A percentile compares a stretch with the other conserved stretches of the same genome.
Evolutionary conservation across 2,797 vertebrate species (phyloP).

Genomic region (Girardinus metallicus): DNA sequence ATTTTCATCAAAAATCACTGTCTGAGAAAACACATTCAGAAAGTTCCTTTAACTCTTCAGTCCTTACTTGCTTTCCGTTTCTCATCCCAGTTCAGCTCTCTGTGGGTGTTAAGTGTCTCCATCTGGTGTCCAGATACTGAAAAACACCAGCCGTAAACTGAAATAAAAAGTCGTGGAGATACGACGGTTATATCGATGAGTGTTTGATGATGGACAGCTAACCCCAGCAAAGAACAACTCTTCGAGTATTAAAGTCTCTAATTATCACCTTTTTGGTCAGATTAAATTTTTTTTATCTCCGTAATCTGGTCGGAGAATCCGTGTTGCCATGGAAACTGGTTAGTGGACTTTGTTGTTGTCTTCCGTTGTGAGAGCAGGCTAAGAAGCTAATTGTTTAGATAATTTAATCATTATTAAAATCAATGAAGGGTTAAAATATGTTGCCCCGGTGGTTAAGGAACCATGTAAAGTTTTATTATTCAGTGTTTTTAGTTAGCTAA

Average conservation of each 20-base stretch:
- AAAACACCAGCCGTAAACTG: constrained; percentile 40
- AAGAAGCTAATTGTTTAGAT: neutral
- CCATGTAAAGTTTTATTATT: neutral
- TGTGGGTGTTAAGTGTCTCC: constrained; percentile 11
- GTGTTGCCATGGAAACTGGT: constrained; percentile 80
- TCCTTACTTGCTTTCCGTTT: neutral
- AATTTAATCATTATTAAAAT: neutral
- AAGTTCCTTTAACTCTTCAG: neutral
- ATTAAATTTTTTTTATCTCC: neutral
- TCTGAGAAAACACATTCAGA: neutral
- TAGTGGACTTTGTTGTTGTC: constrained; percentile 16
- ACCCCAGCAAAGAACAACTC: neutral
- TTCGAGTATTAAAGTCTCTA: accelerated
- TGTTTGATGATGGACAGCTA: neutral
- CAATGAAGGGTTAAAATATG: neutral
- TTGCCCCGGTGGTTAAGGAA: neutral
- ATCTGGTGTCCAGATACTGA: neutral
- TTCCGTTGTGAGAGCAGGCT: neutral
- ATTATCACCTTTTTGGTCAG: neutral
- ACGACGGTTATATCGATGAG: constrained; percentile 1
- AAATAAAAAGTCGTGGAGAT: neutral
- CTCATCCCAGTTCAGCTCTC: neutral
- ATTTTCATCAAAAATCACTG: neutral
- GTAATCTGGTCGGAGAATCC: neutral
- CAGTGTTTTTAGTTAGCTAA: neutral